Conservation (phyloP, 2,113 vertebrate species). For the Labeo catla region DNA sequence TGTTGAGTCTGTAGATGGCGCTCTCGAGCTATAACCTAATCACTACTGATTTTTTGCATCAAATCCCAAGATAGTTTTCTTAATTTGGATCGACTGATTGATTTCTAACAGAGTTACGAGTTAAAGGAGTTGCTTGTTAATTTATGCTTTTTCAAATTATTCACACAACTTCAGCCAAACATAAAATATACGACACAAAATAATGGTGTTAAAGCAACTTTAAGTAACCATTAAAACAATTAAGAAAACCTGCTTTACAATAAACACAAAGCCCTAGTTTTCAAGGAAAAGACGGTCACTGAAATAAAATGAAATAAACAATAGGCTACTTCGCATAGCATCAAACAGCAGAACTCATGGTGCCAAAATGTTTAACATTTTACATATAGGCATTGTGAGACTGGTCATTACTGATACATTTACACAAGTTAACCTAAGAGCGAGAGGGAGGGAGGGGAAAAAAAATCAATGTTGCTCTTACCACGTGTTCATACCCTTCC, state of each 20-base stretch:
- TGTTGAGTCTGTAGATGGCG: background rate
- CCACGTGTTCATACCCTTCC: background rate
- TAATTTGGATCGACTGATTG: background rate
- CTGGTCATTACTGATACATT: background rate
- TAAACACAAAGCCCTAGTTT: background rate
- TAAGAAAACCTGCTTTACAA: background rate
- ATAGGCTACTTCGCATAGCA: background rate
- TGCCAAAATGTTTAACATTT: background rate
- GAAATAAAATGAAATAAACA: background rate
- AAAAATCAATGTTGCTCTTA: too few species aligned
- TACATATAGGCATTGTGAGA: background rate
- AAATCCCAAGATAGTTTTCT: background rate
- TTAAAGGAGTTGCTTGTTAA: background rate
- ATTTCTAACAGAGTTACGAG: too few species aligned
- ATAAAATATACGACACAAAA: background rate
- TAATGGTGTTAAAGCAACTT: background rate
- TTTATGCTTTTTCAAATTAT: background rate
- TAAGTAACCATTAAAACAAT: background rate
- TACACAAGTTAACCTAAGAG: background rate
- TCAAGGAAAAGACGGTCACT: background rate
- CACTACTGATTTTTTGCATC: background rate
- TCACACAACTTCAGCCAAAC: background rate
- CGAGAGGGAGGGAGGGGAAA: background rate
- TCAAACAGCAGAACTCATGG: background rate
- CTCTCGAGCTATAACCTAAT: background rate